Percentiles rank a stretch among this genome's conserved stretches.
phyloP scores from a whole-genome alignment of 2,797 vertebrate species.

The Oophaga sylvatica region DNA sequence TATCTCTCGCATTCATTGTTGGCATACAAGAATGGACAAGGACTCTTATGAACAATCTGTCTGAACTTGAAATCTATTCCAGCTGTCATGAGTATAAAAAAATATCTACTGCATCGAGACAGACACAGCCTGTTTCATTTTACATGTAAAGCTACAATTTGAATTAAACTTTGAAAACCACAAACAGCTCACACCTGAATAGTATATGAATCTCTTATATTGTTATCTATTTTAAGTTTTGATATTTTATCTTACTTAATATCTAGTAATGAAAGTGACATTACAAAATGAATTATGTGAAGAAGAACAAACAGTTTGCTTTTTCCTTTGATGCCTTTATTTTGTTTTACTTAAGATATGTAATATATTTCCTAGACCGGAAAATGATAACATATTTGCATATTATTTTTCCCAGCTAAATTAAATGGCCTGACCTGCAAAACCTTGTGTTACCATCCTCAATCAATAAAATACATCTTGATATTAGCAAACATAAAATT shows the following conservation, averaged over 20 bases:
- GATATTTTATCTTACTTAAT: neutral
- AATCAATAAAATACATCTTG: conserved; percentile 49
- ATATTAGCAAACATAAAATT: conserved; percentile 48
- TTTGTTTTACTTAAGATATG: neutral
- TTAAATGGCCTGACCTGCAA: conserved; percentile 37
- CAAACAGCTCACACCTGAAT: neutral
- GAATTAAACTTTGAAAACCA: neutral
- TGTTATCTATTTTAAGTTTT: neutral
- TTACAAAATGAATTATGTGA: neutral
- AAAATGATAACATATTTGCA: conserved; percentile 9
- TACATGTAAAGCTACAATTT: neutral
- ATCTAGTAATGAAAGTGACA: neutral
- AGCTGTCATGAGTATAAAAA: neutral
- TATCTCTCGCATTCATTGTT: neutral
- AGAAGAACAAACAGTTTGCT: neutral
- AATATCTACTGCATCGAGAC: neutral
- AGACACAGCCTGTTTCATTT: neutral
- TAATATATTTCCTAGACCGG: neutral
- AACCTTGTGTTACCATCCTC: conserved; percentile 14
- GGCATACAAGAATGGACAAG: neutral
- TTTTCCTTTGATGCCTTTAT: neutral
- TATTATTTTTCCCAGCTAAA: conserved; percentile 19
- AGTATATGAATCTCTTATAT: neutral
- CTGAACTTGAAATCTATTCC: conserved; percentile 6
- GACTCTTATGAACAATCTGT: neutral